Percentiles rank a stretch among this genome's conserved stretches.
Conservation (phyloP, 2,113 vertebrate species). For the Gymnarchus niloticus region DNA sequence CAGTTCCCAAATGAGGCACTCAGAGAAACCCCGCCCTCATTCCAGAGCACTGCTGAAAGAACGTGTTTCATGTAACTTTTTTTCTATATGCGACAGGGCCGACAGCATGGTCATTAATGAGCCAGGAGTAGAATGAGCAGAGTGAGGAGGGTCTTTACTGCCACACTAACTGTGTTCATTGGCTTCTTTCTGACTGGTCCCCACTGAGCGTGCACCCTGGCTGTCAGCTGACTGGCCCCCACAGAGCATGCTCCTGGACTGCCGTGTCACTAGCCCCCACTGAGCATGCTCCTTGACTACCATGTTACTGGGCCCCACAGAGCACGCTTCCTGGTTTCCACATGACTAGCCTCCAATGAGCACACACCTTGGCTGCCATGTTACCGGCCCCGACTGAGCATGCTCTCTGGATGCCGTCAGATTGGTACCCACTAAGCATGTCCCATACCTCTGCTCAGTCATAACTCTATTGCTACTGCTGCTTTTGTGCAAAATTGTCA, state of each 20-base stretch:
- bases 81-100: neutral
- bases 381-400: neutral
- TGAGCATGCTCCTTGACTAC: neutral
- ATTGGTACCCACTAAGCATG: neutral
- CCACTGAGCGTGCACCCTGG: neutral
- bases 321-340: neutral
- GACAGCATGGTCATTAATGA: neutral
- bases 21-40: neutral
- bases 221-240: neutral
- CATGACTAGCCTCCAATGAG: neutral
- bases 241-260: neutral
- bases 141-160: neutral
- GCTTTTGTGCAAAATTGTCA: neutral
- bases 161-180: neutral
- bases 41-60: neutral
- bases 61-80: neutral
- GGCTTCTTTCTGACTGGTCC: neutral
- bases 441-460: neutral
- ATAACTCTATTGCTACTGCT: neutral
- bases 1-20: neutral
- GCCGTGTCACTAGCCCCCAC: neutral
- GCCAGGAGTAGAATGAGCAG: neutral
- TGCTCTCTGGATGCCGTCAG: neutral
- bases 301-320: neutral
- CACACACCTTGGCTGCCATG: neutral